These are phyloP conservation scores for Cordilura impudica DNA, from an alignment of 2,888 invertebrate species.

Conservation along the genomic window DNA sequence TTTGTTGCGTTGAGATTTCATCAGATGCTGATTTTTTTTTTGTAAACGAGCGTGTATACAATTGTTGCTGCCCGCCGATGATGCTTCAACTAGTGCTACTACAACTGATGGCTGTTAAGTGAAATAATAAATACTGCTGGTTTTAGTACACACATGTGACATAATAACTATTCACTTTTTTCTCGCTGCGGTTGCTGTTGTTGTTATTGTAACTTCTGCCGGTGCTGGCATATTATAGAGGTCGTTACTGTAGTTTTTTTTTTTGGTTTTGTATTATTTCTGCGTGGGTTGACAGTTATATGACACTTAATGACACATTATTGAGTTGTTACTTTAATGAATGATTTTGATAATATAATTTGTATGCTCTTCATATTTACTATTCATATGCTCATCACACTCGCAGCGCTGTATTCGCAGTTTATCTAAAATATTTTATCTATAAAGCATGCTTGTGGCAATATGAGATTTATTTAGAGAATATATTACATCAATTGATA, in stretches of 20 bases:
- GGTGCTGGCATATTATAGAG: conserved; percentile 54
- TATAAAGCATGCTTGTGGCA: background rate
- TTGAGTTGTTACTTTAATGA: conserved; percentile 63
- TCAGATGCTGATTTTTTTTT: conserved; percentile 56
- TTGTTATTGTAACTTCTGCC: conserved; percentile 34
- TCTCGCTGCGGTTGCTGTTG: conserved; percentile 19
- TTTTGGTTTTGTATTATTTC: conserved; percentile 37
- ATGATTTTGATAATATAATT: conserved; percentile 57
- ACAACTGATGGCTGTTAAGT: conserved; percentile 52
- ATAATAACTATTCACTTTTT: conserved; percentile 54
- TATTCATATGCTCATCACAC: conserved; percentile 4
- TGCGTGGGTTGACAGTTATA: conserved; percentile 63
- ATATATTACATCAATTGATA: background rate
- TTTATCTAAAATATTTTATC: conserved; percentile 37
- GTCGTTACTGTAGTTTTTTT: conserved; percentile 47
- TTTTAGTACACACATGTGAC: conserved; percentile 52
- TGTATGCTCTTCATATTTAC: conserved; percentile 9
- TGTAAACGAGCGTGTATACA: too few relatives aligned
- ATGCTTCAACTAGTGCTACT: conserved; percentile 16
- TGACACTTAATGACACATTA: conserved; percentile 63
- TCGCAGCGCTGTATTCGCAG: too few relatives aligned
- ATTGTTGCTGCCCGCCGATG: conserved; percentile 38
- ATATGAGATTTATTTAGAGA: background rate
- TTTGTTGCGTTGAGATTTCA: conserved; percentile 59
- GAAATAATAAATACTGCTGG: conserved; percentile 53